These are phyloP conservation scores for Vidua macroura DNA, from an alignment of 2,113 vertebrate genomes.

Conservation along the genomic window DNA sequence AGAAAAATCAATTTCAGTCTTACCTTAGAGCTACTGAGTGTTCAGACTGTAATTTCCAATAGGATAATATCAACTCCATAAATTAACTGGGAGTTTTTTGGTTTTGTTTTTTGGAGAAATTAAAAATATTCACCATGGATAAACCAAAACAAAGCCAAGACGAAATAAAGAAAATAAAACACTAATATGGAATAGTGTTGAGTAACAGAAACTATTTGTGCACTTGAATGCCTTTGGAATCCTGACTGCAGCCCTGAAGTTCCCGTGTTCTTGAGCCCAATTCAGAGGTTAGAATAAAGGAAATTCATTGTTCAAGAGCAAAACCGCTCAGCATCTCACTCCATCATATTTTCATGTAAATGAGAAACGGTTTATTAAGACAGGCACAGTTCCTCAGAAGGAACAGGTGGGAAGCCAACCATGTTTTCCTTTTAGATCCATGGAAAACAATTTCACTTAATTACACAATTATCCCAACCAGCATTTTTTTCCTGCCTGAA, in stretches of 20 bases:
- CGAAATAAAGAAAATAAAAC: not conserved
- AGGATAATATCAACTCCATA: not conserved
- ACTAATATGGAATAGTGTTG: fast-evolving
- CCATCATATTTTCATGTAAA: not conserved
- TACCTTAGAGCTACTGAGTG: not conserved
- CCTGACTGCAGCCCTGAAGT: fast-evolving
- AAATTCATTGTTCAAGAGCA: not conserved
- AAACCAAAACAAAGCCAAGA: not conserved
- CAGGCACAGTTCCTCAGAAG: not conserved
- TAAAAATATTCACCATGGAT: not conserved
- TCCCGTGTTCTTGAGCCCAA: not conserved
- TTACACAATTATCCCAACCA: not conserved
- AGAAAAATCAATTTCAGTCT: not conserved
- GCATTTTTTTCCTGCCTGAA: not conserved
- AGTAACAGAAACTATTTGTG: not conserved
- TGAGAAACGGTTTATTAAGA: not conserved
- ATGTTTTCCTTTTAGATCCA: not conserved
- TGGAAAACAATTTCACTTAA: not conserved
- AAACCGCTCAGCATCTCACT: not conserved
- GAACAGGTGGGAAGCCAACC: not conserved
- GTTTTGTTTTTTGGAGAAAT: not conserved
- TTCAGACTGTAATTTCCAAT: not conserved
- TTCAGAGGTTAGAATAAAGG: too few relatives aligned
- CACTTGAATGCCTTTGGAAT: not conserved
- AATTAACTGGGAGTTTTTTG: not conserved